Evolutionary conservation across 2,888 invertebrate genomes (phyloP).

Genomic region (Phytoseiulus persimilis): DNA sequence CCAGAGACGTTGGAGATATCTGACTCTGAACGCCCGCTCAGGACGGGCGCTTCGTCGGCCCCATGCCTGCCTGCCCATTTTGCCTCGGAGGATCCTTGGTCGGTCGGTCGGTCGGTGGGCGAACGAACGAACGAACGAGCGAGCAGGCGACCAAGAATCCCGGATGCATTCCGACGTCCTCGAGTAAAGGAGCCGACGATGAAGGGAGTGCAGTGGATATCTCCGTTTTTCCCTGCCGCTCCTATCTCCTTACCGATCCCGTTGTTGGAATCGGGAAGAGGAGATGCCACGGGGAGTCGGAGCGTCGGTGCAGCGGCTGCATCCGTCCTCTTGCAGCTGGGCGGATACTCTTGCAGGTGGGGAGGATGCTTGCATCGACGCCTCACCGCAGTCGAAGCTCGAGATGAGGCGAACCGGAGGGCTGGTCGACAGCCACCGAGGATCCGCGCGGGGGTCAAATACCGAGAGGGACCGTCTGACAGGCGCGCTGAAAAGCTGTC

Average conservation of each 20-base stretch:
- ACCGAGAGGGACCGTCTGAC: too few relatives aligned
- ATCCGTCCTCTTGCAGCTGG: too few relatives aligned
- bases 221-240: not conserved
- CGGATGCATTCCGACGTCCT: not conserved
- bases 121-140: not conserved
- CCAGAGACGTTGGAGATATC: not conserved
- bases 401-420: too few relatives aligned
- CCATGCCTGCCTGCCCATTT: not conserved
- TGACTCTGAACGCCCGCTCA: not conserved
- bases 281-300: not conserved
- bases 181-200: not conserved
- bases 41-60: not conserved
- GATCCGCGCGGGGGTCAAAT: too few relatives aligned
- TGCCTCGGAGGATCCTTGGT: not conserved
- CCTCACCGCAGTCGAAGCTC: too few relatives aligned
- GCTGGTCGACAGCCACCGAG: too few relatives aligned
- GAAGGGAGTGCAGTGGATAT: not conserved
- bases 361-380: too few relatives aligned
- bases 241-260: not conserved
- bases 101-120: not conserved
- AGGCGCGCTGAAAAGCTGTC: too few relatives aligned
- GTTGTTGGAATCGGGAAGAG: not conserved
- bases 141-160: not conserved
- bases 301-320: too few relatives aligned
- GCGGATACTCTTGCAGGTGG: too few relatives aligned